These are phyloP conservation scores for Tupaia chinensis DNA, from an alignment of 2,113 vertebrate species.

Conservation along the genomic window DNA sequence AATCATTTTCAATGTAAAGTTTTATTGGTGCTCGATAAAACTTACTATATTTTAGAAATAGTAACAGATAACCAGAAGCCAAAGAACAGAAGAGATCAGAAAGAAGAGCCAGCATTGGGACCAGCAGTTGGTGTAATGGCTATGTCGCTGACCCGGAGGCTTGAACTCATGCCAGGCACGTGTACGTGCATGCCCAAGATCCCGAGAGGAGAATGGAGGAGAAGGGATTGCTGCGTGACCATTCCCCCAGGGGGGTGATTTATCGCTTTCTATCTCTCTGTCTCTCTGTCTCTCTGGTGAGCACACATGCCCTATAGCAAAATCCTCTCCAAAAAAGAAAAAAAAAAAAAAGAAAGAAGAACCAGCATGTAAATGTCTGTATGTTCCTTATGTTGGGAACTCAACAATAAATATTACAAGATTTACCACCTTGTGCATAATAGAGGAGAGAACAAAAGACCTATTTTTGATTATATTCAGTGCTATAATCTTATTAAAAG, in stretches of 20 bases:
- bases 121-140: too few relatives aligned
- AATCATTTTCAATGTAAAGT: not conserved
- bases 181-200: too few relatives aligned
- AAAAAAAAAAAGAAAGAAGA: not conserved
- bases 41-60: not conserved
- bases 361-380: not conserved
- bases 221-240: too few relatives aligned
- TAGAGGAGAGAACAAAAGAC: not conserved
- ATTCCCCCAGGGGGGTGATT: too few relatives aligned
- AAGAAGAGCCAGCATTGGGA: not conserved
- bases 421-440: not conserved
- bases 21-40: not conserved
- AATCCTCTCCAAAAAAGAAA: too few relatives aligned
- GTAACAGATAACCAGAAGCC: not conserved
- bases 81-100: not conserved
- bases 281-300: too few relatives aligned
- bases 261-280: too few relatives aligned
- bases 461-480: constrained; percentile 6
- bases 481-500: constrained; percentile 48
- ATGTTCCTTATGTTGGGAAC: not conserved
- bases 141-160: too few relatives aligned
- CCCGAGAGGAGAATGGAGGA: too few relatives aligned
- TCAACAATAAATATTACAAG: not conserved
- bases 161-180: too few relatives aligned
- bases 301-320: too few relatives aligned